Conservation (phyloP, 2,797 vertebrate genomes). For the Paramormyrops hopkinsi region DNA sequence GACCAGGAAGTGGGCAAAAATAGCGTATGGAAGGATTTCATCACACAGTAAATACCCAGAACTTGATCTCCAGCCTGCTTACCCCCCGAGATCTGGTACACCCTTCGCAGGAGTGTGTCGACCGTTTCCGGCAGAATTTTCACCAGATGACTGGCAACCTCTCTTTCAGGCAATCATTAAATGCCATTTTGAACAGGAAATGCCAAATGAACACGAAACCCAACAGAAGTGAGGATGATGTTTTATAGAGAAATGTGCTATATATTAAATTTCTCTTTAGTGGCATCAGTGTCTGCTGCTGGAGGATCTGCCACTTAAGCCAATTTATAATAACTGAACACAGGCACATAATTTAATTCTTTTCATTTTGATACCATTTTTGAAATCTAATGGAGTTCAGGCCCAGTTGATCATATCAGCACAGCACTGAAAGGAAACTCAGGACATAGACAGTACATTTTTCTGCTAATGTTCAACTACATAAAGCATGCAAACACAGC, state of each 20-base stretch:
- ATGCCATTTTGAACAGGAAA: neutral
- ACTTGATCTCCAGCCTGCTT: neutral
- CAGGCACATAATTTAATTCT: neutral
- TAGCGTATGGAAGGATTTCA: neutral
- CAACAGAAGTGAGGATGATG: neutral
- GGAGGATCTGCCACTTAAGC: neutral
- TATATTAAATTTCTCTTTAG: neutral
- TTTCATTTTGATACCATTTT: neutral
- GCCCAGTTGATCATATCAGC: neutral
- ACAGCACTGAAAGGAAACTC: neutral
- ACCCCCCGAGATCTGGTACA: neutral
- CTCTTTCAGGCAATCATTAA: neutral
- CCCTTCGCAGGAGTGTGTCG: neutral
- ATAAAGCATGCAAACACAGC: neutral
- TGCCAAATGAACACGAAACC: neutral
- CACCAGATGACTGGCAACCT: neutral
- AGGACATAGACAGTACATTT: neutral
- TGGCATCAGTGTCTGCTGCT: neutral
- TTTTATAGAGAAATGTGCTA: neutral
- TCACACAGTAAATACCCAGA: constrained; percentile 2
- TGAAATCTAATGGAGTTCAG: neutral
- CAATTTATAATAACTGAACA: neutral
- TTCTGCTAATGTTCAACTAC: neutral
- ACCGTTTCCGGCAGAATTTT: neutral
- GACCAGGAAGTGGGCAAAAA: neutral